Base-by-base conservation (phyloP, 2,797 vertebrate genomes). In the Mus caroli region DNA sequence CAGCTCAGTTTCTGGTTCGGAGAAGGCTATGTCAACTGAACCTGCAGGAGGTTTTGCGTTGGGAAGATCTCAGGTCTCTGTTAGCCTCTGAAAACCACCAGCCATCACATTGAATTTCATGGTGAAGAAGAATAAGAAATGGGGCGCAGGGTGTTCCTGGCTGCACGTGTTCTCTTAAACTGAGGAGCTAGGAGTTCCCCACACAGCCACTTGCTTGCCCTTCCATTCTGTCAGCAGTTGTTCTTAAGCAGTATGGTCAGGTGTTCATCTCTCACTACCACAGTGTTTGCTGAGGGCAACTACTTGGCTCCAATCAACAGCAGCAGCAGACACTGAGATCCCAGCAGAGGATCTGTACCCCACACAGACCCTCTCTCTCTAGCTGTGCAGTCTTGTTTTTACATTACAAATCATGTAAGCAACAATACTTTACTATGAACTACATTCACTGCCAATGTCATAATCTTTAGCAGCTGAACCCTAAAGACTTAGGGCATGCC, bases 141-240 rank as follows among this genome's bases (percentile, higher is more conserved):
- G 26, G 54, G 8, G 67, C 1, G 95, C 40, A 2, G 83, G 17
- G 17, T 92, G 92, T 89, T 1, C 93, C 28, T 64, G 28, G 62
- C 24, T 96, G 50, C 92, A 86, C 89, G 83, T 78, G 6, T 73
- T 14, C 1, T 50, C 67, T 24, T 83, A 71, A 90, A 78, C 75
- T 0, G 31, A 52, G 11, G 71, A 1, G 96, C n/a, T 6, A 84
- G 17, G 15, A 91, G 93, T 90, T 2, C 92, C 83, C 26, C 7
- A 31, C 28, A 93, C 22, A 80, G n/a, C 20, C 40, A 13, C 96
- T 92, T 97, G 76, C 79, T 69, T 93, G 52, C 71, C 77, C 97
- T 97, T 97, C 43, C 79, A 86, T 6, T 69, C 91, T 89, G 78
- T 56, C 85, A 20, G 3, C 31, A 73, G 34, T 92, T 94, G 52